Evolutionary conservation across 2,113 vertebrate genomes (phyloP), one percentile per base, ranked within the genome.

Genomic region (Capreolus pygargus): DNA sequence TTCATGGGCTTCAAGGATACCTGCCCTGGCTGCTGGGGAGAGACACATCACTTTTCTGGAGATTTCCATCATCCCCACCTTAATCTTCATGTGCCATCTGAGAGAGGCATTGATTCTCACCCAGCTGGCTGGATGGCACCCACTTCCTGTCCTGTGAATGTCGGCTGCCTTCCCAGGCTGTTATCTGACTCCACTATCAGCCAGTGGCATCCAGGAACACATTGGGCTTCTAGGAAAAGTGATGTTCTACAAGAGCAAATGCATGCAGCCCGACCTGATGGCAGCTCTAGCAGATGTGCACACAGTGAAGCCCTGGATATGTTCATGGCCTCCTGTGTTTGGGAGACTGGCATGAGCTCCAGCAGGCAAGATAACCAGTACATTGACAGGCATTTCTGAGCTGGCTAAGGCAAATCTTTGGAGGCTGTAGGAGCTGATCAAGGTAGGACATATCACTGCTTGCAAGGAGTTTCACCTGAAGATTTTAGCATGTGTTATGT

Each of bases 131-230:
- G 43, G 33, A 19, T 67, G 86, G 43, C 87, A 95, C 89, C 74
- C 50, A 78, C 52, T 97, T 97, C 97, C 97, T 95, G 79, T 94
- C 96, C 97, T 96, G 85, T 21, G 45, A 95, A 89, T 67, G 45
- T 78, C 57, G 11, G 95, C 98, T 90, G 60, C 78, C 43, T 96
- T 97, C 95, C 89, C 61, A 2, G 81, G 67, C 67, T 97, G 97
- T 96, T 98, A 97, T 97, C 96, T 93, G 97, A 98, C 86, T 97
- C 98, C 94, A 74, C 86, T 97, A 97, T 97, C 97, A 95, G 95
- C 60, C 33, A 21, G 85, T 0, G 30, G 83, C 86, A 61, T 93
- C 90, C 86, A 97, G 86, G 95, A 97, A 95, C 86, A 93, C 86
- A 27, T 0, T 1, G 5, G 60, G 81, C 88, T 98, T 98, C 98